Evolutionary conservation across 2,113 vertebrate species (phyloP).

Genomic region (Sceloporus tristichus): DNA sequence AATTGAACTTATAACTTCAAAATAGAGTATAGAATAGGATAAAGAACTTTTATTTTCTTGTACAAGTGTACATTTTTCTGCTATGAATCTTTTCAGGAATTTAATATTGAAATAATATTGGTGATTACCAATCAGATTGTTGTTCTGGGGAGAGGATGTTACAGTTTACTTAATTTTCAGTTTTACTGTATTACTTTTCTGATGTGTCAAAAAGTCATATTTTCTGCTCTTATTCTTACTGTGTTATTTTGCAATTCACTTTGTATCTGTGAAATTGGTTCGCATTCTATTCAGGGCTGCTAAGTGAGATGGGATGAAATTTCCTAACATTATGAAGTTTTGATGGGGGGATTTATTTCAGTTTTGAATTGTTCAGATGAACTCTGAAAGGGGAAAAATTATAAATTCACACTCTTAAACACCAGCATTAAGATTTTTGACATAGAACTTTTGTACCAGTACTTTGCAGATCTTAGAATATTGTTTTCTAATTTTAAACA

Average conservation of each 20-base stretch:
- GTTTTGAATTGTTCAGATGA: constrained; percentile 22
- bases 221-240: constrained; percentile 19
- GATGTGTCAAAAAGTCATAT: constrained; percentile 26
- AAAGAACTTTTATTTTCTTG: constrained; percentile 38
- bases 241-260: constrained; percentile 25
- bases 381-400: constrained; percentile 14
- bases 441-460: constrained; percentile 10
- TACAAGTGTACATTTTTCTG: constrained; percentile 41
- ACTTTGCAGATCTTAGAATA: background rate
- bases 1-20: accelerated
- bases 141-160: constrained; percentile 9
- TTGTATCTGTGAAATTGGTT: constrained; percentile 23
- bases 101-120: constrained; percentile 29
- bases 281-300: constrained; percentile 40
- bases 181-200: constrained; percentile 44
- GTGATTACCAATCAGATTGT: constrained; percentile 17
- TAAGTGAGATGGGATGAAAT: constrained; percentile 21
- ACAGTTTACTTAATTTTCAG: constrained; percentile 11
- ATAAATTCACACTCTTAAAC: constrained; percentile 7
- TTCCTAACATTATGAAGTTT: constrained; percentile 13
- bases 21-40: background rate
- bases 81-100: constrained; percentile 40
- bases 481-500: background rate
- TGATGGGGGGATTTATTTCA: background rate
- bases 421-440: background rate